Evolutionary conservation across 1,140 invertebrate species (phyloP), one percentile per base, ranked within the genome.

Genomic region (Drosophila pectinifera): DNA sequence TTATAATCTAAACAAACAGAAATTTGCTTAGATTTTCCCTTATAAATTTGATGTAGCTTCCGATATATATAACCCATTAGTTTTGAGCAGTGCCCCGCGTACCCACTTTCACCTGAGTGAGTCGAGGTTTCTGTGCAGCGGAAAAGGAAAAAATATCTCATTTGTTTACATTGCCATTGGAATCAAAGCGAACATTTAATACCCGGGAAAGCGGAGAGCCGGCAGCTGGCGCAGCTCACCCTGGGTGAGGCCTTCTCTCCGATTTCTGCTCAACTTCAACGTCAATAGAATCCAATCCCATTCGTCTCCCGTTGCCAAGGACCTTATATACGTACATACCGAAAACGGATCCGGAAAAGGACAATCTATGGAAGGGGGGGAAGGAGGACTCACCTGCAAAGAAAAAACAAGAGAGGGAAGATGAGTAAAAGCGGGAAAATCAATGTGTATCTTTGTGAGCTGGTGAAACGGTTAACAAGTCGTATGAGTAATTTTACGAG

Each of bases 401-500:
- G 48, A 28, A 42, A 6, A 45, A 14, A 43, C 24, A 38, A 56
- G 31, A 59, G 24, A 53, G 26, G 53, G 14, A 1, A 59, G 24
- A 69, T 57, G 39, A 76, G 56, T 58, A 53, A 54, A 58, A 34
- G 61, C 41, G 46, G 26, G 46, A 42, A 65, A 77, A 79, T 77
- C 62, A 77, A 76, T 75, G 56, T 70, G 51, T 57, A 45, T 73
- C 45, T 76, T 70, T 72, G 65, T 39, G 53, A 45, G 51, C 48
- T 65, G 61, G 26, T 51, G 49, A 73, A 83, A 61, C 67, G 79
- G 75, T 88, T 88, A 83, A 89, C 84, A 89, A 70, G 84, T 89
- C 84, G 84, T 88, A 89, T 83, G 80, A 65, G 79, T 78, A 82
- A 88, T 83, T 88, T 88, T 77, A 83, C 76, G 57, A 59, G 24